Conservation (phyloP, 2,113 vertebrate genomes). For the Passer montanus region DNA sequence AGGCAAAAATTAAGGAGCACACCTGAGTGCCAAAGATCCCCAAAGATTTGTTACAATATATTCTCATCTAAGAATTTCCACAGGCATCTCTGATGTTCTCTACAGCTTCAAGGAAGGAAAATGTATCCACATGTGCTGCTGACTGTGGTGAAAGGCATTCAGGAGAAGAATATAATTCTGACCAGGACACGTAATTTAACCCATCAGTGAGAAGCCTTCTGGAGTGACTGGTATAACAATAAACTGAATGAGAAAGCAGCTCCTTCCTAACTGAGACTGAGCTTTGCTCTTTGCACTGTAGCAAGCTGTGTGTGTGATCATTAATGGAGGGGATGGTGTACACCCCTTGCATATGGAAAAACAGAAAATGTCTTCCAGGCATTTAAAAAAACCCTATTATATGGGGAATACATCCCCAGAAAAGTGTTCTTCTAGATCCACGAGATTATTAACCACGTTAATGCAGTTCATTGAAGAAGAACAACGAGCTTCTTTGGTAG, state of each 20-base stretch:
- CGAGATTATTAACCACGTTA: not conserved
- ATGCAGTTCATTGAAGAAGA: not conserved
- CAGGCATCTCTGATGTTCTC: not conserved
- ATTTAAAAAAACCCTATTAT: not conserved
- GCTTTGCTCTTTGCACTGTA: not conserved
- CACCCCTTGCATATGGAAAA: not conserved
- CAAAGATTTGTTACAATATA: not conserved
- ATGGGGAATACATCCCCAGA: not conserved
- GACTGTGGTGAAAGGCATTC: not conserved
- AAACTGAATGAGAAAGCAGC: not conserved
- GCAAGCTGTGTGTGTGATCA: not conserved
- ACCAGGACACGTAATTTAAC: not conserved
- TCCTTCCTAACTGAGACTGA: not conserved
- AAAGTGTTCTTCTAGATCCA: not conserved
- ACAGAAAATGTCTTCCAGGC: not conserved
- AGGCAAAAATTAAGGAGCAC: not conserved
- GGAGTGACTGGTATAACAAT: not conserved
- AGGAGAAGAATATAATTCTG: not conserved
- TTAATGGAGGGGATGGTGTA: not conserved
- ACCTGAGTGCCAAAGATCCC: not conserved
- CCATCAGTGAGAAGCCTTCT: not conserved
- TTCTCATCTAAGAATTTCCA: not conserved
- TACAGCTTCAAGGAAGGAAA: not conserved
- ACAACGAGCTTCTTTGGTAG: not conserved
- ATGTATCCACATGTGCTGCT: rapidly evolving